phyloP scores from a whole-genome alignment of 2,888 invertebrate species.

The Meganola albula region DNA sequence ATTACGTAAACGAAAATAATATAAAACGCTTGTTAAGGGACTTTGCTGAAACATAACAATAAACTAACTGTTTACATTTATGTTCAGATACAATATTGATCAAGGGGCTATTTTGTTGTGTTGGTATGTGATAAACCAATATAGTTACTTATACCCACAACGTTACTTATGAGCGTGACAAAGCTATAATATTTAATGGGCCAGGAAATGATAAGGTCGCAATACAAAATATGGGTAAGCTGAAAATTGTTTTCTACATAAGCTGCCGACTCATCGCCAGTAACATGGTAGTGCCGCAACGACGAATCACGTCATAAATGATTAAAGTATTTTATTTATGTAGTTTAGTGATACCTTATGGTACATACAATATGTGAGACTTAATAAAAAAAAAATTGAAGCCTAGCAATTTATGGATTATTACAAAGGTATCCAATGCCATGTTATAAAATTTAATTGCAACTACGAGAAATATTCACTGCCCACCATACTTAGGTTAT shows the following conservation, averaged over 20 bases:
- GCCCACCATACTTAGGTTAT: too few species aligned
- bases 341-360: too few species aligned
- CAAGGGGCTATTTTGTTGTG: not conserved
- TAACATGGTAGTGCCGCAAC: conserved; percentile 16
- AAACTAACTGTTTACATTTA: conserved; percentile 12
- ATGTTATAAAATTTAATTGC: too few species aligned
- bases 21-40: conserved; percentile 53
- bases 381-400: too few species aligned
- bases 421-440: too few species aligned
- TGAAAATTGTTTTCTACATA: conserved; percentile 33
- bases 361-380: too few species aligned
- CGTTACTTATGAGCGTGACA: conserved; percentile 32
- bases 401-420: too few species aligned
- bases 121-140: not conserved
- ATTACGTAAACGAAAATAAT: conserved; percentile 50
- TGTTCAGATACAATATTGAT: conserved; percentile 1
- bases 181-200: conserved; percentile 14
- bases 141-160: not conserved
- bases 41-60: conserved; percentile 35
- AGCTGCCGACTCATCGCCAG: conserved; percentile 32
- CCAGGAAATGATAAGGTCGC: conserved; percentile 22
- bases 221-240: conserved; percentile 34
- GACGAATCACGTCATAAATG: conserved; percentile 28
- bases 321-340: too few species aligned
- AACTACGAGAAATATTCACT: too few species aligned